These are phyloP conservation scores for Danaus melanippus DNA, from an alignment of 1,140 invertebrate species.

Conservation along the genomic window DNA sequence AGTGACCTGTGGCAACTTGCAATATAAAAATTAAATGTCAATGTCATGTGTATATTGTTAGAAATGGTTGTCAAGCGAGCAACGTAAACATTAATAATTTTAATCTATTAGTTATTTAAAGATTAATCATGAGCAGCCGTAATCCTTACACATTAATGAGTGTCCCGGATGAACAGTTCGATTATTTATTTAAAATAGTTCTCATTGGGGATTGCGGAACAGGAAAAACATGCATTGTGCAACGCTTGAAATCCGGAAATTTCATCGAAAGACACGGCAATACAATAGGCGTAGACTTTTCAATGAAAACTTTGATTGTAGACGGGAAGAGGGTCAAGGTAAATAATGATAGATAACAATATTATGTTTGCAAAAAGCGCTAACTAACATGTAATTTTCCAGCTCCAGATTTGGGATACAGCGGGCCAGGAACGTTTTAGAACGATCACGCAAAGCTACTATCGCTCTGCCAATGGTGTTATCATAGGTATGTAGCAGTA, in stretches of 20 bases:
- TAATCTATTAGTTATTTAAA: constrained; percentile 26
- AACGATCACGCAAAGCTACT: constrained; percentile 95
- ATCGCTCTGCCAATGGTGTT: constrained; percentile 92
- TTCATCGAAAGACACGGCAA: constrained; percentile 94
- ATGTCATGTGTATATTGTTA: neutral
- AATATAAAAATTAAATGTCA: no score
- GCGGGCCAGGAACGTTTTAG: constrained; percentile 94
- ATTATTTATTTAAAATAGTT: constrained; percentile 89
- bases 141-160: constrained; percentile 74
- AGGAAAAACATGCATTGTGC: constrained; percentile 90
- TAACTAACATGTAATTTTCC: constrained; percentile 2
- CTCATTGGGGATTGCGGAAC: constrained; percentile 88
- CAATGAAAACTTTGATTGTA: constrained; percentile 94
- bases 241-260: constrained; percentile 93
- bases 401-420: constrained; percentile 96
- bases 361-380: neutral
- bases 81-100: constrained; percentile 49
- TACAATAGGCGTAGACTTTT: constrained; percentile 97
- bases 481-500: constrained; percentile 70
- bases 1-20: no score
- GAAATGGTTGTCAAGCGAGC: constrained; percentile 39
- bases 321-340: constrained; percentile 96
- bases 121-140: constrained; percentile 59
- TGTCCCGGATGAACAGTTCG: constrained; percentile 80
- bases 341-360: constrained; percentile 23